Evolutionary conservation across 2,797 vertebrate species (phyloP).

Genomic region (Thripadectes ignobilis): DNA sequence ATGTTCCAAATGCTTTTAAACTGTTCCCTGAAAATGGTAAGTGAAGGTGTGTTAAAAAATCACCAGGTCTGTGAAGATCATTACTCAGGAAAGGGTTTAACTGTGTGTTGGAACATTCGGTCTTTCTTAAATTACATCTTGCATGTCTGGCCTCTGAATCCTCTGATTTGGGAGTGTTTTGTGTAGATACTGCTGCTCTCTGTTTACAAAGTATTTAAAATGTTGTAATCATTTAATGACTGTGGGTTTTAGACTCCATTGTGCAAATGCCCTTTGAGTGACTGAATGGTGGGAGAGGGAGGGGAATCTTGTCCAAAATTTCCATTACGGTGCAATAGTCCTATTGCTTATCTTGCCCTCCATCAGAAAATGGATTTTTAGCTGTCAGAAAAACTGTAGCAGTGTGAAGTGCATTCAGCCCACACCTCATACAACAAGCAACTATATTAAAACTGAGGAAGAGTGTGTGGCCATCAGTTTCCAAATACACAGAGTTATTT

Average conservation of each 20-base stretch:
- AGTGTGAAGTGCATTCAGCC: neutral
- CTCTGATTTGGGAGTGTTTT: neutral
- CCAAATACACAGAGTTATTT: conserved; percentile 18
- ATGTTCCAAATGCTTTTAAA: neutral
- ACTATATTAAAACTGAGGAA: neutral
- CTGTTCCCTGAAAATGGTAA: neutral
- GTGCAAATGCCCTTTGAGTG: neutral
- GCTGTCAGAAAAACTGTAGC: neutral
- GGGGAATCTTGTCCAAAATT: neutral
- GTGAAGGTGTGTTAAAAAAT: neutral
- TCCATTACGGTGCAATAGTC: neutral
- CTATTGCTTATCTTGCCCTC: neutral
- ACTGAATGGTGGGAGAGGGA: neutral
- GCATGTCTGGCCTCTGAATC: neutral
- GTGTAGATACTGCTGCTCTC: neutral
- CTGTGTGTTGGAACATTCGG: neutral
- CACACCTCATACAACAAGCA: neutral
- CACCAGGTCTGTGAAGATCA: neutral
- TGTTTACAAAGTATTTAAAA: neutral
- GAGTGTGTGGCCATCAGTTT: conserved; percentile 1
- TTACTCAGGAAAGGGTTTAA: neutral
- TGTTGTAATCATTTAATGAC: neutral
- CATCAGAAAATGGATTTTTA: neutral
- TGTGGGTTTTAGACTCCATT: neutral
- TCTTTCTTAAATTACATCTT: neutral